Base-by-base conservation (phyloP, 2,113 vertebrate species). In the Sclerurus mexicanus region DNA sequence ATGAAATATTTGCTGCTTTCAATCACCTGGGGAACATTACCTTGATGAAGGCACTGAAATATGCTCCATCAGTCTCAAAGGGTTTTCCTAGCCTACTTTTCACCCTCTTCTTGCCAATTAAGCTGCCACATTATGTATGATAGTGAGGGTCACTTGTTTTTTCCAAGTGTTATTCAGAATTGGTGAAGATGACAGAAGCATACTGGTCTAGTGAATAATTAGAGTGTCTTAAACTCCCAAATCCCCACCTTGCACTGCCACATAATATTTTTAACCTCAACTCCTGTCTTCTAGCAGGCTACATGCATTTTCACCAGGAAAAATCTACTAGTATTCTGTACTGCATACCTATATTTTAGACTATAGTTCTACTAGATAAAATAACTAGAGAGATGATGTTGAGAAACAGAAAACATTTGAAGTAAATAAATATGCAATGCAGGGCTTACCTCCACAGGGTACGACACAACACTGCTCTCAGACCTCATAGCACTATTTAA, bases 91-190 rank as follows among this genome's bases (percentile, higher is more conserved):
- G 92, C 97, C 98, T 98, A 98, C 98, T 98, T 99, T 98, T 98
- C 98, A 98, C 98, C 98, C 94, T 98, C 98, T 98, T 98, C 98
- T 98, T 98, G 98, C 98, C 98, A 99, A 99, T 99, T 99, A 99
- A 99, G 98, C 98, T 98, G 98, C 98, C 98, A 99, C 98, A 99
- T 99, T 99, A 99, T 99, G 98, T 99, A 99, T 99, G 99, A 99
- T 98, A 98, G 98, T 91, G 97, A 98, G 97, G 98, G 98, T 98
- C 98, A 99, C 98, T 98, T 98, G 98, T 97, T 97, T 98, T 98
- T 95, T 98, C 97, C 97, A 93, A 97, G 97, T 97, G 97, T 97
- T 98, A 97, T 97, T 98, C 97, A 97, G 98, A 96, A 97, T 96
- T 97, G 98, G 98, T 98, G 98, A 98, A 97, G 97, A 98, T 99